Percentiles rank a stretch among this genome's conserved stretches.
Evolutionary conservation across 2,888 invertebrate species (phyloP).

Genomic region (Calameuta pallipes): DNA sequence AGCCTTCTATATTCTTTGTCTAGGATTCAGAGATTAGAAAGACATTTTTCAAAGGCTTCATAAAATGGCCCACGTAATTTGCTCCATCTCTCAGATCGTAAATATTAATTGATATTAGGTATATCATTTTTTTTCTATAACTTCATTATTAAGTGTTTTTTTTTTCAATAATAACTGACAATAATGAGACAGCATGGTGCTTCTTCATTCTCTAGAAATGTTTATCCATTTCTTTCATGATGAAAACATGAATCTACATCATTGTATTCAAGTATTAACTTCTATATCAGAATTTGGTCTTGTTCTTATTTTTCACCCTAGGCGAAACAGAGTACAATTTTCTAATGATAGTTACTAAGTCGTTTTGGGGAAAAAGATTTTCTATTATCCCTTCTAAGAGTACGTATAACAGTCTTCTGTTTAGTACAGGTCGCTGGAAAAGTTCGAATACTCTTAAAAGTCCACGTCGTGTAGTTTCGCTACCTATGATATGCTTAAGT

Average conservation of each 20-base stretch:
- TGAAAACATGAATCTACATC: not conserved
- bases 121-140: not conserved
- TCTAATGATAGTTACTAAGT: slow-evolving; percentile 77
- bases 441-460: slow-evolving; percentile 86
- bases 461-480: slow-evolving; percentile 87
- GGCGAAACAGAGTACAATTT: slow-evolving; percentile 79
- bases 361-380: slow-evolving; percentile 84
- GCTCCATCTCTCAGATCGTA: not conserved
- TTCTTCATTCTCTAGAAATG: not conserved
- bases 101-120: not conserved
- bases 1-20: not conserved
- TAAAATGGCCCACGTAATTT: not conserved
- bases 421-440: slow-evolving; percentile 87
- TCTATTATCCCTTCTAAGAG: slow-evolving; percentile 84
- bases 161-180: not conserved
- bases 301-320: slow-evolving; percentile 47
- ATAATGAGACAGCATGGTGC: not conserved
- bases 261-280: not conserved
- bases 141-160: not conserved
- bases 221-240: not conserved
- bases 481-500: slow-evolving; percentile 88
- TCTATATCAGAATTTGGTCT: slow-evolving; percentile 46
- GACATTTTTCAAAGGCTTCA: not conserved
- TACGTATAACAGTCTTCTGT: slow-evolving; percentile 85
- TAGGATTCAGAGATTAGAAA: not conserved